Conservation (phyloP, 2,113 vertebrate genomes). For the Oncorhynchus mykiss region DNA sequence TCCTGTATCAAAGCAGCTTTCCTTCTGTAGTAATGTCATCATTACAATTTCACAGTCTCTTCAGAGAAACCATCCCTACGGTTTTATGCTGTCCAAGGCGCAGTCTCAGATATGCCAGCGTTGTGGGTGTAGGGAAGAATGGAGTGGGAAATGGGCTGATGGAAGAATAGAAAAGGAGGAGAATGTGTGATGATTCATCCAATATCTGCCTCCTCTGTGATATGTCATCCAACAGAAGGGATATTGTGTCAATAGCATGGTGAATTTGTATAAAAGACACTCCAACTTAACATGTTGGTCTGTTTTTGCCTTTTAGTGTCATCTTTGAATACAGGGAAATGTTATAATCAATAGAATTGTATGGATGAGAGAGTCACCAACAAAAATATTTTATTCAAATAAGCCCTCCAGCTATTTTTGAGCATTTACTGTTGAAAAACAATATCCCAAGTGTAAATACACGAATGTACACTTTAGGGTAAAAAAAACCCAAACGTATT, state of each 20-base stretch:
- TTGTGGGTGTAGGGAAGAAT: neutral
- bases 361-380: too few relatives aligned
- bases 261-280: too few relatives aligned
- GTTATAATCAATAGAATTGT: too few relatives aligned
- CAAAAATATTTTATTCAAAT: too few relatives aligned
- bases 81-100: slow-evolving; percentile 26
- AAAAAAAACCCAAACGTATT: too few relatives aligned
- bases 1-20: slow-evolving; percentile 21
- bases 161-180: slow-evolving; percentile 27
- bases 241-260: slow-evolving; percentile 5
- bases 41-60: slow-evolving; percentile 28
- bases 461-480: too few relatives aligned
- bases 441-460: too few relatives aligned
- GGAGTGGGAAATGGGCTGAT: slow-evolving; percentile 13
- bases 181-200: slow-evolving; percentile 8
- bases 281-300: too few relatives aligned
- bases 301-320: too few relatives aligned
- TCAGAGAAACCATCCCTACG: neutral
- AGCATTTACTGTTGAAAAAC: too few relatives aligned
- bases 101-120: slow-evolving; percentile 9
- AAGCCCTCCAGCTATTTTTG: too few relatives aligned
- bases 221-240: neutral
- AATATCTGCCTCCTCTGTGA: slow-evolving; percentile 11
- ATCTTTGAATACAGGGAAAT: too few relatives aligned
- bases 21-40: slow-evolving; percentile 24